Base-by-base conservation (phyloP, 2,888 invertebrate genomes). In the Sminthurides aquaticus region DNA sequence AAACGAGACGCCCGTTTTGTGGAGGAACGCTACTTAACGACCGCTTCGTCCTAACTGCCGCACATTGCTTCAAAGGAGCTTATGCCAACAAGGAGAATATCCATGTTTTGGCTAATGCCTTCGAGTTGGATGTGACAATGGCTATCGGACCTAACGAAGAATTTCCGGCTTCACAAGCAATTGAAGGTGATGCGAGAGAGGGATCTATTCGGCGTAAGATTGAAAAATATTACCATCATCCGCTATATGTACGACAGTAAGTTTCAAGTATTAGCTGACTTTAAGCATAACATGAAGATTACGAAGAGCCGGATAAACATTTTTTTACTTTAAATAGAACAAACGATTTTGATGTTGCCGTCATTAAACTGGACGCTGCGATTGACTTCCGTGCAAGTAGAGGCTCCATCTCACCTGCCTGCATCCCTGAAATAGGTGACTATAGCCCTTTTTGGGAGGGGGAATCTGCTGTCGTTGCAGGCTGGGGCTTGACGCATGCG, bases 1-100 rank as follows among this genome's bases (percentile, higher is more conserved):
- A 66, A n/a, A 73, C 73, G 1, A 26, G 73, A 22, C 66, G 69
- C 49, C 70, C 71, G 3, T 73, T 69, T 56, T 73, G 73, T 64
- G 73, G 73, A 3, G 70, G 65, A 11, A 61, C 69, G 1, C 11
- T 71, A 1, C 61, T 71, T 43, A 66, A 67, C 29, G 62, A 64
- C 52, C 24, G 57, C 18, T 67, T 65, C 25, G 29, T 68, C 5
- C 20, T 64, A 8, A 68, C 60, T 1, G 70, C 71, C 11, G 71
- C 69, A 18, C 71, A 71, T 67, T 71, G 70, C 26, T 69, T 68
- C 58, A 69, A 68, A 57, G 72, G 72, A 20, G 65, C 67, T 0
- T 73, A 71, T 57, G 60, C 67, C 3, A 68, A 70, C 11, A 64
- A 66, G 57, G 57, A 66, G 3, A 70, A 71, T 43, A 57, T 73